Base-by-base conservation (phyloP, 2,888 invertebrate genomes). In the Volucella inflata region DNA sequence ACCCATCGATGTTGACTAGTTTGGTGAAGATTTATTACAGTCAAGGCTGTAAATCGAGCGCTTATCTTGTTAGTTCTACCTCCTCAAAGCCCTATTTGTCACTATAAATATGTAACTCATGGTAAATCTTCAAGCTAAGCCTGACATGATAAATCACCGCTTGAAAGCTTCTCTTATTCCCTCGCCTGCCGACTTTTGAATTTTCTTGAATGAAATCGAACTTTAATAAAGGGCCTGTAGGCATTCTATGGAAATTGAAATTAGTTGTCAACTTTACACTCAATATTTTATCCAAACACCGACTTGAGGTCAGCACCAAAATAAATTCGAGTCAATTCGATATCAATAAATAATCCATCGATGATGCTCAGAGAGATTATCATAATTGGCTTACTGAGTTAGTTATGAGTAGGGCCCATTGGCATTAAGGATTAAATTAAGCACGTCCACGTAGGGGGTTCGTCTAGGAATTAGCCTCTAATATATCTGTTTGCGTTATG, bases 341-440 rank as follows among this genome's bases (percentile, higher is more conserved):
- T 42, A n/a, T 14, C 17, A 42, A 44, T 8, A 51, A 44, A 14
- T 48, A 46, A 46, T 70, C 48, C 36, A 36, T 46, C 53, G 30
- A 16, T 44, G 30, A 10, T 40, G 10, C 38, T 9, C 30, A 14
- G 11, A 1, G 16, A 21, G 11, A 70, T 48, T 59, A 57, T 42
- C 55, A 68, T 68, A 44, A 68, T 51, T 68, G 17, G 55, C 55
- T 68, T 42, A 30, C 42, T 8, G n/a, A 42, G 9, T 8, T 64
- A 6, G 36, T 51, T 21, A n/a, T n/a, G n/a, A 1, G 17, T 8
- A 30, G n/a, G 0, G 9, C 17, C 42, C 1, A 8, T n/a, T 1
- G 46, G 46, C 9, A 9, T 10, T 44, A 30, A 62, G 10, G 30
- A 1, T 62, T n/a, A 62, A 21, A 44, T 44, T n/a, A 0, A 46